Base-by-base conservation (phyloP, 2,888 invertebrate species). In the Beris morrisii region DNA sequence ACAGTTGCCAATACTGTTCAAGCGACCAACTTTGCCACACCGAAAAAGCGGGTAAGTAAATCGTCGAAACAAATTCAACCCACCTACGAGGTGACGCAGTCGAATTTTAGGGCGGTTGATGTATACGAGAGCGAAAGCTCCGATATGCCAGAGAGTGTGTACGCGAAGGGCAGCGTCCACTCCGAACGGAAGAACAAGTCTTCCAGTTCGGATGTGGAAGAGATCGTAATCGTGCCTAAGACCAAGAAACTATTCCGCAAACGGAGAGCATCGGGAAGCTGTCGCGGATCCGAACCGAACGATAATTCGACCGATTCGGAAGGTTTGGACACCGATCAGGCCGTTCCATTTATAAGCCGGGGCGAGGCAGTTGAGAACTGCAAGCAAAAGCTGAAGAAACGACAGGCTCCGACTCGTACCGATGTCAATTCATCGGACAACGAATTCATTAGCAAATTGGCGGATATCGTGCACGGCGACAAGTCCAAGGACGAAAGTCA, bases 61-160 rank as follows among this genome's bases (percentile, higher is more conserved):
- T 7, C n/a, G 12, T 44, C 55, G 12, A 13, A 32, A 12, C 7
- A 32, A 28, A 46, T 31, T 7, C 12, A 54, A n/a, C 11, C 45
- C 3, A 54, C 13, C 4, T 79, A 77, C 71, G 75, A 81, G 72
- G 74, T 83, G 73, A 75, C 76, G 72, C 73, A 83, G 75, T 67
- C 76, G 74, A 70, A 81, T 74, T 73, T 83, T 75, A 77, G 83
- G 43, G 78, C 79, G 32, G 74, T 83, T 5, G 86, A 86, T 77
- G 81, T 86, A 5, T 86, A 85, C 73, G 84, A 84, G 73, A 86
- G 85, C 52, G 86, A 86, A 72, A 86, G 86, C 72, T 81, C 81
- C 3, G 82, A 82, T 72, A 76, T 80, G 64, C 76, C 77, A 3
- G 82, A 81, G 52, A 77, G 77, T 63, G 72, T 81, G 3, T 79